Conservation (phyloP, 2,797 vertebrate species). For the Halcyon leucocephala region DNA sequence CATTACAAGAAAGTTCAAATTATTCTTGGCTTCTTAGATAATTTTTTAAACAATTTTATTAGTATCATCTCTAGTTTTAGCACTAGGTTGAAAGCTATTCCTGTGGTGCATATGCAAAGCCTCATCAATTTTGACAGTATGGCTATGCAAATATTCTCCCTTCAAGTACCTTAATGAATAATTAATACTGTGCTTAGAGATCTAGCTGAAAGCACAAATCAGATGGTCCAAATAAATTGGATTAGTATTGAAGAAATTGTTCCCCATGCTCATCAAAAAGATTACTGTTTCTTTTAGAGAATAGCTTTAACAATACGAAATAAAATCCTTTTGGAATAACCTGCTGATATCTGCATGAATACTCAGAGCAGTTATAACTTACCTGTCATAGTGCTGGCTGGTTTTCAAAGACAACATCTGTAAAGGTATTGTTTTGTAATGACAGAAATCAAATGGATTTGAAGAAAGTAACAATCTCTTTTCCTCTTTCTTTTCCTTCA, state of each 20-base stretch:
- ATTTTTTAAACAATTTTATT: conserved; percentile 35
- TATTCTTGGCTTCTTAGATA: conserved; percentile 54
- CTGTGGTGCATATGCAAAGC: conserved; percentile 52
- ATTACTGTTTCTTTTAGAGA: conserved; percentile 78
- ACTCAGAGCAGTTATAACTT: conserved; percentile 71
- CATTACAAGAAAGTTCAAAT: conserved; percentile 71
- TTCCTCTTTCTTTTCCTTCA: conserved; percentile 48
- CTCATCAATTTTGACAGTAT: conserved; percentile 74
- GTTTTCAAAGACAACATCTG: conserved; percentile 61
- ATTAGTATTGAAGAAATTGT: conserved; percentile 75
- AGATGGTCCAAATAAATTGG: conserved; percentile 73
- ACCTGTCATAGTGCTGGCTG: conserved; percentile 57
- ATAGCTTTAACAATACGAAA: conserved; percentile 70
- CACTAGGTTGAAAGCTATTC: conserved; percentile 61
- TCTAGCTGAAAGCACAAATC: conserved; percentile 75
- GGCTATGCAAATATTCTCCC: conserved; percentile 74
- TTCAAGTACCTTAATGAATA: conserved; percentile 77
- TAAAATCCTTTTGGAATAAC: conserved; percentile 73
- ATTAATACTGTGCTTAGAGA: conserved; percentile 79
- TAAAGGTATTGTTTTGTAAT: conserved; percentile 68
- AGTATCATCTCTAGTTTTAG: conserved; percentile 66
- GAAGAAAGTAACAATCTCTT: conserved; percentile 42
- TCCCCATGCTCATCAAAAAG: conserved; percentile 73
- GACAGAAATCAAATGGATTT: conserved; percentile 68
- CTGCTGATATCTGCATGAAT: conserved; percentile 73